Evolutionary conservation across 2,113 vertebrate species (phyloP).

Genomic region (Rhinoderma darwinii): DNA sequence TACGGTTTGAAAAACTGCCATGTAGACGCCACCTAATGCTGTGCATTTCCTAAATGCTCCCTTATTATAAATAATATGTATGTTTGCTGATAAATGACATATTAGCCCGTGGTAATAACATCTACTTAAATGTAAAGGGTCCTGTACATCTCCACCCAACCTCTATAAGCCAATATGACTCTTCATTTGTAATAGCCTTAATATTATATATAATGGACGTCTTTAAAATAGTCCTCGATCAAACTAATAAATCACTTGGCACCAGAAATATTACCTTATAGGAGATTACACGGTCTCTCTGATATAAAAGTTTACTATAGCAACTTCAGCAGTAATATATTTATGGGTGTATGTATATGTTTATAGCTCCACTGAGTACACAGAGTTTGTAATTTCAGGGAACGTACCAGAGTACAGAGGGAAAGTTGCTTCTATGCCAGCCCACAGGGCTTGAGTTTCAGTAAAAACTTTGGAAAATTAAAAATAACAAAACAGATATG

Average conservation of each 20-base stretch:
- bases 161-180: not conserved
- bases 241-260: conserved; percentile 33
- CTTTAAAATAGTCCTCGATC: not conserved
- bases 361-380: conserved; percentile 40
- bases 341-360: conserved; percentile 37
- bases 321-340: conserved; percentile 45
- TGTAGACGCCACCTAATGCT: not conserved
- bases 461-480: conserved; percentile 33
- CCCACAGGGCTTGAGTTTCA: not conserved
- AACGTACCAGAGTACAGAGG: not conserved
- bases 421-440: not conserved
- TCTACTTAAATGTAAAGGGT: not conserved
- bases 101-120: not conserved
- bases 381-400: conserved; percentile 27
- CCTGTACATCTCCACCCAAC: not conserved
- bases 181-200: not conserved
- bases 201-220: not conserved
- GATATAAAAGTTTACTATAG: conserved; percentile 48
- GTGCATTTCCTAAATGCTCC: not conserved
- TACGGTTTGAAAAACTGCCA: not conserved
- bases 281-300: conserved; percentile 36
- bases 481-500: conserved; percentile 16
- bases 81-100: conserved; percentile 11
- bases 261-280: conserved; percentile 42
- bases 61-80: not conserved